phyloP scores from a whole-genome alignment of 2,797 vertebrate species.

The Typhlichthys eigenmanni region DNA sequence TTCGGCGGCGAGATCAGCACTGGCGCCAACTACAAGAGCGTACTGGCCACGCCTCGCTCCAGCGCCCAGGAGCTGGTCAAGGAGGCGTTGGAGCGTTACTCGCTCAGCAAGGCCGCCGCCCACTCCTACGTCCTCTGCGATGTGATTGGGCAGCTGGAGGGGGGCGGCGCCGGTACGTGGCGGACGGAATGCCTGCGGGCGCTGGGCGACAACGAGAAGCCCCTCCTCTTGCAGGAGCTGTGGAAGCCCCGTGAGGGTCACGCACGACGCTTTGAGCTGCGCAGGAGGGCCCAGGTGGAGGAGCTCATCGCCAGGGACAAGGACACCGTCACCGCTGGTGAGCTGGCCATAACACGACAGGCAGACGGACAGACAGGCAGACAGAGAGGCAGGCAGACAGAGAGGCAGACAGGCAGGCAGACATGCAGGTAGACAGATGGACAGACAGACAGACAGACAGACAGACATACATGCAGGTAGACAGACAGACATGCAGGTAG shows the following conservation, averaged over 20 bases:
- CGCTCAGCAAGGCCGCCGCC: slow-evolving; percentile 82
- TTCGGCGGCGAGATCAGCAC: slow-evolving; percentile 91
- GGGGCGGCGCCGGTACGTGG: slow-evolving; percentile 79
- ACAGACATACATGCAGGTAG: not conserved
- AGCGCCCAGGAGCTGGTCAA: slow-evolving; percentile 90
- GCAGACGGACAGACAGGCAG: not conserved
- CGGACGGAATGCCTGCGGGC: slow-evolving; percentile 86
- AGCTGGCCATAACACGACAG: slow-evolving; percentile 45
- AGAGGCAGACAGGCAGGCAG: not conserved
- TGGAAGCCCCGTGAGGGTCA: slow-evolving; percentile 95
- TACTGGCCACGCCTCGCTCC: slow-evolving; percentile 88
- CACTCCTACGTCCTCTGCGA: slow-evolving; percentile 88
- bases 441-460: not conserved
- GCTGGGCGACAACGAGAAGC: slow-evolving; percentile 90
- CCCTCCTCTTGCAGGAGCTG: slow-evolving; percentile 90
- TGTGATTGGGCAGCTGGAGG: slow-evolving; percentile 86
- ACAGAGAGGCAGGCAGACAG: slow-evolving; percentile 2
- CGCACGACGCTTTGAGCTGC: slow-evolving; percentile 89
- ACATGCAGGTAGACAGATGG: not conserved
- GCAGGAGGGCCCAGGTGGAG: slow-evolving; percentile 87
- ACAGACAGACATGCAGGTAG: not conserved
- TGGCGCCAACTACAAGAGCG: slow-evolving; percentile 95
- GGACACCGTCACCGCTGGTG: slow-evolving; percentile 94
- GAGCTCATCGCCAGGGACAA: slow-evolving; percentile 88
- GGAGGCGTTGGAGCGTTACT: slow-evolving; percentile 92